Conservation (phyloP, 2,797 vertebrate species). For the Cuculus canorus region DNA sequence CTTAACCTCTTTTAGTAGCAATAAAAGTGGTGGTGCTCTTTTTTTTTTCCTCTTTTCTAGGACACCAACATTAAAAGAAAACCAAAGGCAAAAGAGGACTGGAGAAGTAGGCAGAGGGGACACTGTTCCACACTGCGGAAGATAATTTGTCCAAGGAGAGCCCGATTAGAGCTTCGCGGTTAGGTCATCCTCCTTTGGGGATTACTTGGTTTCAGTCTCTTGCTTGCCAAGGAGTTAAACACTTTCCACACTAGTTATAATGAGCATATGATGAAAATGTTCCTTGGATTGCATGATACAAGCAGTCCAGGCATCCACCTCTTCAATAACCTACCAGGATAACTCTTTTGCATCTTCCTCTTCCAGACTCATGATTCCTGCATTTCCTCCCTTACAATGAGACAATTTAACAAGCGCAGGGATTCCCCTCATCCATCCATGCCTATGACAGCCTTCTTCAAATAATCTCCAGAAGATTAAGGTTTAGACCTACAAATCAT, state of each 20-base stretch:
- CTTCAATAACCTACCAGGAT: background rate
- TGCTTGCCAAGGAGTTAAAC: background rate
- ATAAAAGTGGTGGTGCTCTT: background rate
- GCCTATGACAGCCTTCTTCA: background rate
- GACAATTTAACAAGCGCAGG: background rate
- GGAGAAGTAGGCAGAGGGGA: background rate
- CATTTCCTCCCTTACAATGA: background rate
- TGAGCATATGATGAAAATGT: background rate
- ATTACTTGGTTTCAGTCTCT: conserved; percentile 18
- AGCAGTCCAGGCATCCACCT: background rate
- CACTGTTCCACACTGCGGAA: background rate
- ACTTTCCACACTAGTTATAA: background rate
- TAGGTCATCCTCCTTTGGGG: background rate
- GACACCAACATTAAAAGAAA: background rate
- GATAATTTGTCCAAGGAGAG: background rate
- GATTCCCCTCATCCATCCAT: background rate
- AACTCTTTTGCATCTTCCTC: background rate
- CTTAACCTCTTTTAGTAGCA: background rate
- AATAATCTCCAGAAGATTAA: conserved; percentile 3
- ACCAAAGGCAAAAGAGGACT: background rate
- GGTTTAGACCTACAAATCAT: background rate
- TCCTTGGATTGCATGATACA: background rate
- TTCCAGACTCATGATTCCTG: background rate
- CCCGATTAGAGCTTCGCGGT: background rate
- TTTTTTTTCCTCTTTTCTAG: background rate